Evolutionary conservation across 1,140 invertebrate species (phyloP).

Genomic region (Drosophila yakuba): DNA sequence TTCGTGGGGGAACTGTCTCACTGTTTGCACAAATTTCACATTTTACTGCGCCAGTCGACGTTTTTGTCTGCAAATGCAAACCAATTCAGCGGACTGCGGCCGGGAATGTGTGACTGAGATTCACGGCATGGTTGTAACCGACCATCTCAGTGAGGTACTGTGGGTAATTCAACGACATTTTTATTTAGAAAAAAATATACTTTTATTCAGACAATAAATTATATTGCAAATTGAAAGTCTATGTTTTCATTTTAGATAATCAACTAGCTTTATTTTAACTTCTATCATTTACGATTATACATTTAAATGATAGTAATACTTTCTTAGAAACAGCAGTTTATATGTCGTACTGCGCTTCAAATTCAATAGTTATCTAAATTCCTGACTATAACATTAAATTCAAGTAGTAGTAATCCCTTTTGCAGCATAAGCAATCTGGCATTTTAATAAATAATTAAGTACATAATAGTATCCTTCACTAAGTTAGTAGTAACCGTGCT

Average conservation of each 20-base stretch:
- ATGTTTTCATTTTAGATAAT: neutral
- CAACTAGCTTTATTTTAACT: neutral
- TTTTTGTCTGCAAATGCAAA: slow-evolving; percentile 78
- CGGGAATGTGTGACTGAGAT: slow-evolving; percentile 61
- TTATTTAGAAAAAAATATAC: too few relatives aligned
- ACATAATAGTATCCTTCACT: neutral
- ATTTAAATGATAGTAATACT: slow-evolving; percentile 1
- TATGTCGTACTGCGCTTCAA: neutral
- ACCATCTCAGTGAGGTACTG: slow-evolving; percentile 30
- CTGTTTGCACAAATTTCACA: slow-evolving; percentile 80
- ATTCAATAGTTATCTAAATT: neutral
- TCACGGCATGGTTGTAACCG: slow-evolving; percentile 29
- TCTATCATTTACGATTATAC: neutral
- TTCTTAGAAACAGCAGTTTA: neutral
- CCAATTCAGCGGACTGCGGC: slow-evolving; percentile 68
- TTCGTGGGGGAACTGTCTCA: slow-evolving; percentile 29
- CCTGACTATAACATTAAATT: neutral
- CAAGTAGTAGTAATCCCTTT: neutral
- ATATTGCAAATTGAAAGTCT: too few relatives aligned
- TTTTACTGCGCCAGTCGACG: slow-evolving; percentile 68
- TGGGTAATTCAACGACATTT: neutral
- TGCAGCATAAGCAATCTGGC: neutral
- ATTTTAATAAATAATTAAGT: neutral
- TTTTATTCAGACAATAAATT: too few relatives aligned
- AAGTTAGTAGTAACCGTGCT: neutral